Percentiles rank a stretch among this genome's conserved stretches.
These are phyloP conservation scores for Spea hammondii DNA, from an alignment of 2,797 vertebrate species.

Conservation along the genomic window DNA sequence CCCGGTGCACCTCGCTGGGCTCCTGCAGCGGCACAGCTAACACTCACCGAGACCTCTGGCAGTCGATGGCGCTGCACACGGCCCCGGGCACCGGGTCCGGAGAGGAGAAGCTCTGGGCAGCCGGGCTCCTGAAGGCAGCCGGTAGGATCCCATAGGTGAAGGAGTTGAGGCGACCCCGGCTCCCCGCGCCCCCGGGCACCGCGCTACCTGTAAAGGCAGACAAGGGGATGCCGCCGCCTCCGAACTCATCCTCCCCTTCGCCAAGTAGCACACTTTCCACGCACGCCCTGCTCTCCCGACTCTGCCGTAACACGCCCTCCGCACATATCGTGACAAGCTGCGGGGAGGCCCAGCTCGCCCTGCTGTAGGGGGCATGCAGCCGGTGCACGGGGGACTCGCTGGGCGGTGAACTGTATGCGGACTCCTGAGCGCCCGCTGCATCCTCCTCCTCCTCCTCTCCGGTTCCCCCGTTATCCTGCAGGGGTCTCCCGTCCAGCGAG, in stretches of 20 bases:
- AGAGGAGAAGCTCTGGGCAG: slow-evolving; percentile 73
- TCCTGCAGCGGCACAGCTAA: not conserved
- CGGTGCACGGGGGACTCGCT: slow-evolving; percentile 54
- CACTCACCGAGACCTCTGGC: slow-evolving; percentile 87
- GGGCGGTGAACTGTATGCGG: slow-evolving; percentile 51
- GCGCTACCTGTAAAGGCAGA: slow-evolving; percentile 60
- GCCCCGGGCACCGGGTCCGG: slow-evolving; percentile 78
- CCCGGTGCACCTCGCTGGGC: too few relatives aligned
- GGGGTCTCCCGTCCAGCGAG: slow-evolving; percentile 88
- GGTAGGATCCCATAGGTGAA: slow-evolving; percentile 91
- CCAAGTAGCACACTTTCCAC: slow-evolving; percentile 60
- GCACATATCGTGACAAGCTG: not conserved
- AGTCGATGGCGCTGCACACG: slow-evolving; percentile 77
- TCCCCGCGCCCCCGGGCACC: slow-evolving; percentile 73
- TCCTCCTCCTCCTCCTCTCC: slow-evolving; percentile 62
- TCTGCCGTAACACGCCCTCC: not conserved
- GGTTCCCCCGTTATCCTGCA: slow-evolving; percentile 70
- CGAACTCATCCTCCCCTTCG: slow-evolving; percentile 61
- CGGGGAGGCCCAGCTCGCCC: slow-evolving; percentile 16
- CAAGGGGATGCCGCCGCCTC: slow-evolving; percentile 72
- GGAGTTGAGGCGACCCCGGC: slow-evolving; percentile 87
- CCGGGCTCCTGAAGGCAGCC: slow-evolving; percentile 60
- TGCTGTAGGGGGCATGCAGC: not conserved
- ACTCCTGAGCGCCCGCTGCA: slow-evolving; percentile 64
- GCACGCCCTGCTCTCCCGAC: slow-evolving; percentile 26